phyloP scores from a whole-genome alignment of 2,888 invertebrate species.

The Noctua comes region DNA sequence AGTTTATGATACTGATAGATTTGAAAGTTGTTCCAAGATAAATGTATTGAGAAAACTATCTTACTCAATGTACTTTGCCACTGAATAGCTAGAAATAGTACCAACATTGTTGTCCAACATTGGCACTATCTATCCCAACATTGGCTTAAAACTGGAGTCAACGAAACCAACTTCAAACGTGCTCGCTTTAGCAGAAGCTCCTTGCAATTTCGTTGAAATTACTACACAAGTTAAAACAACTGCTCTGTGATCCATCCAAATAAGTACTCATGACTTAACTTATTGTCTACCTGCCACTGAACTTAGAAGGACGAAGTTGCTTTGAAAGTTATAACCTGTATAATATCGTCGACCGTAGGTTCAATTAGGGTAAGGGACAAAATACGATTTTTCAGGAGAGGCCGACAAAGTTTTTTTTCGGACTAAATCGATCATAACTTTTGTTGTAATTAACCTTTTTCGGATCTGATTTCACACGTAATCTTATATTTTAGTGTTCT shows the following conservation, averaged over 20 bases:
- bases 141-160: slow-evolving; percentile 39
- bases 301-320: slow-evolving; percentile 46
- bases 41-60: background rate
- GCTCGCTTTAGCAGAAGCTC: slow-evolving; percentile 29
- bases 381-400: too few species aligned
- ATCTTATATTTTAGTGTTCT: too few species aligned
- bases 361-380: too few species aligned
- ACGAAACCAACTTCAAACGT: slow-evolving; percentile 33
- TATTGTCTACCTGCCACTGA: slow-evolving; percentile 63
- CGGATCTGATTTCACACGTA: too few species aligned
- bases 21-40: background rate
- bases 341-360: too few species aligned
- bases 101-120: slow-evolving; percentile 3
- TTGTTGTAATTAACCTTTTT: too few species aligned
- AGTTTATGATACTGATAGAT: background rate
- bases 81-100: background rate
- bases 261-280: slow-evolving; percentile 61
- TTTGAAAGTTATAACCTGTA: slow-evolving; percentile 36
- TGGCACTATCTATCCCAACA: slow-evolving; percentile 9
- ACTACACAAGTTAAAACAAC: slow-evolving; percentile 61
- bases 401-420: too few species aligned
- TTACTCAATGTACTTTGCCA: background rate
- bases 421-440: too few species aligned
- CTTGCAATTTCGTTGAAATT: slow-evolving; percentile 54
- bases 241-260: slow-evolving; percentile 59